These are phyloP conservation scores for Aphidius ervi DNA, from an alignment of 1,140 invertebrate genomes.

Conservation along the genomic window DNA sequence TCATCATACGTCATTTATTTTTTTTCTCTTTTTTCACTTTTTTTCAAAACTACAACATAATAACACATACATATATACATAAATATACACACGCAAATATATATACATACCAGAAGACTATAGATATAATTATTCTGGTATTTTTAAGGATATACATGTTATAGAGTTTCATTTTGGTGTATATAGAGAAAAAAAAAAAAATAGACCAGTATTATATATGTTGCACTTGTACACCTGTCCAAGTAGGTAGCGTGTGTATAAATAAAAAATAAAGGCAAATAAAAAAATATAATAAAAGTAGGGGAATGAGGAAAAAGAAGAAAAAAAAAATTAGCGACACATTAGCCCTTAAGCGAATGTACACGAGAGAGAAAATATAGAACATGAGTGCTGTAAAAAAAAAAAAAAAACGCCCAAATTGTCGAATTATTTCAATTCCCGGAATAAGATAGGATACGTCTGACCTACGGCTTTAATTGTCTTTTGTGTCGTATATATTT, in stretches of 20 bases:
- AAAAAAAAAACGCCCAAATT: conserved; percentile 1
- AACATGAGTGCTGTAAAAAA: conserved; percentile 10
- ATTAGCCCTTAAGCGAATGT: not conserved
- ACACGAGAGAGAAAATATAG: not conserved
- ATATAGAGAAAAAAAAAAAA: conserved; percentile 11
- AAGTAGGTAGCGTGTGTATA: not conserved
- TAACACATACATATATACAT: too few relatives aligned
- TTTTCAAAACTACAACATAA: not conserved
- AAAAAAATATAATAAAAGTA: conserved; percentile 3
- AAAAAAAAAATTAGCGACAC: conserved; percentile 13
- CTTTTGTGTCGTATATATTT: not conserved
- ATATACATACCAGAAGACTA: too few relatives aligned
- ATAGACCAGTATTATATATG: conserved; percentile 24
- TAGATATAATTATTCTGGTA: too few relatives aligned
- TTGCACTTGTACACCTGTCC: conserved; percentile 9
- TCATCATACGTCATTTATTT: conserved; percentile 28
- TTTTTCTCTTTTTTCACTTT: conserved; percentile 19
- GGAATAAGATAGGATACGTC: too few relatives aligned
- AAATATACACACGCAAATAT: too few relatives aligned
- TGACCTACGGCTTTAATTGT: conserved; percentile 1
- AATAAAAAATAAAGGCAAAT: not conserved
- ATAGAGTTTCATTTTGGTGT: not conserved
- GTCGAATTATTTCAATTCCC: not conserved
- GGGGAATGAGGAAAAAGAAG: conserved; percentile 2
- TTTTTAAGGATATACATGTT: too few relatives aligned